Evolutionary conservation across 35 echinoderm and acorn worm genomes (phyloP), one percentile per base, ranked within the genome.

Genomic region (Lytechinus pictus): DNA sequence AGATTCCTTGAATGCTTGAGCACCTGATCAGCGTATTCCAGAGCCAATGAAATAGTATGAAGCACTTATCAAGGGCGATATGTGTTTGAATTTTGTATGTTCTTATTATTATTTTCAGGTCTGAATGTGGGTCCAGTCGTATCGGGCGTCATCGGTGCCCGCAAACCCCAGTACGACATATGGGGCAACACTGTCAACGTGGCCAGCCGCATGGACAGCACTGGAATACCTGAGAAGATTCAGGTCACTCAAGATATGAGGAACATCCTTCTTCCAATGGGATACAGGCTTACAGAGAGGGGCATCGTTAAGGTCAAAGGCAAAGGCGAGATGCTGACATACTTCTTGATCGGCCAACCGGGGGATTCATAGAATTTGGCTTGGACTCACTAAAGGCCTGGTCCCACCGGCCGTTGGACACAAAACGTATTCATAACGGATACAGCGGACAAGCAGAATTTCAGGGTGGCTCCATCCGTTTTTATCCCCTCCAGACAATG

Each of bases 181-280:
- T 99, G 98, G 98, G 98, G 98, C 12, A 99, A 99, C 96, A 98
- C 98, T 9, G 98, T 99, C 86, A 99, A 99, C 52, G 98, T 99
- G 52, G 94, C 98, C 33, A 99, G 98, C 55, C 97, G 98, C 28
- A 99, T 99, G 98, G 98, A 99, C 95, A 96, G 96, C 54, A 99
- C 98, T 13, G 97, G 97, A 27, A 55, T 98, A 11, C 96, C 97
- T 10, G 96, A 99, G 55, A 97, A 98, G 91, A 99, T 99, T 27
- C 98, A 99, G 95, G 97, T 99, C 12, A 97, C 98, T 9, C 95
- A 97, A 16, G 97, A 98, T 9, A 99, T 99, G 97, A 52, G 95
- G 9, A 98, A 97, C 90, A 94, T 99, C 53, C 97, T 99, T 9
- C 54, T 91, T 3, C 87, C 95, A 9, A 96, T 95, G 89, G 98